Evolutionary conservation across 2,888 invertebrate genomes (phyloP), one percentile per base, ranked within the genome.

Genomic region (Empis stercorea): DNA sequence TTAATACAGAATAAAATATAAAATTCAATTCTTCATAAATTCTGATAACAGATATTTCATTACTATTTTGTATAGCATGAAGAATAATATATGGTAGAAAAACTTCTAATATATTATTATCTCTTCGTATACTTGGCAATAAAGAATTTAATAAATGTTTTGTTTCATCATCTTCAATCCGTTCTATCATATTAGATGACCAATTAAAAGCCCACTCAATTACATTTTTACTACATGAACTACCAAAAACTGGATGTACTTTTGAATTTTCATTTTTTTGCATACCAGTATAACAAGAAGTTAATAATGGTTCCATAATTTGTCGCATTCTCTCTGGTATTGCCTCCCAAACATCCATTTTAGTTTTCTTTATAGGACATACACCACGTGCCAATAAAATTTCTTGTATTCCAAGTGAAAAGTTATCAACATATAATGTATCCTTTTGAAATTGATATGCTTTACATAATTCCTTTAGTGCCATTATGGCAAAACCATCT

Each of bases 341-440:
- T 48, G 76, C 76, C 23, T 77, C 71, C 87, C 87, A 88, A 0
- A 85, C 68, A 44, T 73, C 71, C 41, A 74, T 72, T 54, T 83
- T 79, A 53, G 67, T 71, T 9, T 70, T 68, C 16, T 78, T 76
- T 45, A 73, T 73, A 0, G 83, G 81, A 1, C 80, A 79, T 49
- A 87, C 82, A 15, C 79, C 78, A 54, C 82, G 82, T 2, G 76
- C 73, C 58, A 81, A 81, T 40, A 87, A 65, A 52, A 86, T 83
- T 61, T 86, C 87, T 68, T 87, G 80, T 58, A 88, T 87, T 0
- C 86, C 87, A 49, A 87, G 63, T 0, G 87, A 82, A 60, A 85
- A 85, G 56, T 81, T 79, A 60, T 87, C 85, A 73, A 86, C 83
- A 55, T 81, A 81, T 66, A 76, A 78, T 2, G 85, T 82, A 61